Percentiles rank a stretch among this genome's conserved stretches.
Evolutionary conservation across 2,113 vertebrate species (phyloP).

Genomic region (Pygoscelis adeliae): DNA sequence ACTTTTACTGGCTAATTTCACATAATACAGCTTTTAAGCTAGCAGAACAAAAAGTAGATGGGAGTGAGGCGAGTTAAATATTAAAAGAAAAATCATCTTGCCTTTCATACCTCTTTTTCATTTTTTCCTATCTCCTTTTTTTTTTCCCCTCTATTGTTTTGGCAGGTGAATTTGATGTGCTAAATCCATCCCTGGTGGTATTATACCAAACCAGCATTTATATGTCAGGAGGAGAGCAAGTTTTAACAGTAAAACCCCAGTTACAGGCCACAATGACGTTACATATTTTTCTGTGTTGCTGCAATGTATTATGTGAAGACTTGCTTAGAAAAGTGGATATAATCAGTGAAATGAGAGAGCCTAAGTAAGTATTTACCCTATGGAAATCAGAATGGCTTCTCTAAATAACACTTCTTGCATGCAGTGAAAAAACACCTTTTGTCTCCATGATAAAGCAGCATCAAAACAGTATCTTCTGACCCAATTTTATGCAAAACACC

Average conservation of each 20-base stretch:
- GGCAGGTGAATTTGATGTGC: not conserved
- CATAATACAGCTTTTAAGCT: slow-evolving; percentile 1
- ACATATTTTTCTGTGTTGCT: not conserved
- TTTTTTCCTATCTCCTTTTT: not conserved
- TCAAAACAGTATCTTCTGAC: not conserved
- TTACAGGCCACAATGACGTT: not conserved
- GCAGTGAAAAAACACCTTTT: not conserved
- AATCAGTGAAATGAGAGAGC: not conserved
- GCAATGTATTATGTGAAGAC: not conserved
- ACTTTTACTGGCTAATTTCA: not conserved
- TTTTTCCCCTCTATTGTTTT: not conserved
- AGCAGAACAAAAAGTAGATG: not conserved
- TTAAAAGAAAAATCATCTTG: slow-evolving; percentile 13
- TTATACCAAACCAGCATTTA: not conserved
- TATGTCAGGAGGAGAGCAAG: not conserved
- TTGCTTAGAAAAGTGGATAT: not conserved
- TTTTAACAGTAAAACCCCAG: not conserved
- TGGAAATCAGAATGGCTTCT: not conserved
- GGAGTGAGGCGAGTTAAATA: slow-evolving; percentile 6
- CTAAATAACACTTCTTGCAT: not conserved
- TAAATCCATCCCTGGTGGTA: not conserved
- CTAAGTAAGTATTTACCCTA: not conserved
- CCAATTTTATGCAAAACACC: not conserved
- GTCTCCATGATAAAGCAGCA: not conserved
- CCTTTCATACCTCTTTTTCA: not conserved